Base-by-base conservation (phyloP, 2,797 vertebrate genomes). In the Carduelis carduelis region DNA sequence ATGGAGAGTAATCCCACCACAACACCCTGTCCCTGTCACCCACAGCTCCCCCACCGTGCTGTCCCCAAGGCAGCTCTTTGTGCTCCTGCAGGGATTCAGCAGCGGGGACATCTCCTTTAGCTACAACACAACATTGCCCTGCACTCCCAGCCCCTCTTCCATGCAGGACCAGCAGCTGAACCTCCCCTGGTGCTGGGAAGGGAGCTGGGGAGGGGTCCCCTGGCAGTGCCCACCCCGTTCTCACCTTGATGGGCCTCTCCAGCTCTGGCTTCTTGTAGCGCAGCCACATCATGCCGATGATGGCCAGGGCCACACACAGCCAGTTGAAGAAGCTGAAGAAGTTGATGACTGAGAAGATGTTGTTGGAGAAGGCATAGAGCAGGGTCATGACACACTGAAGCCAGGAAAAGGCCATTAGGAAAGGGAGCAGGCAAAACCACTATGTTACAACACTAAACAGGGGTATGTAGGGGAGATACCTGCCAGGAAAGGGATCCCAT, bases 281-380 rank as follows among this genome's bases (percentile, higher is more conserved):
- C 17, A 99, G 98, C 99, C 99, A 99, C 98, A 99, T 98, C 99
- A 99, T 99, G 11, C 99, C 99, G 0, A 99, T 19, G 95, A 99
- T 99, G 11, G 99, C 99, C 98, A 99, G 93, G 49, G 98, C 99
- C 86, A 99, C 99, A 5, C 99, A 99, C 21, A 99, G 98, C 99
- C 99, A 99, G 98, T 99, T 99, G 97, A 99, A 99, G 98, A 99
- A 99, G 97, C 99, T 99, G 98, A 99, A 99, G 98, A 99, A 99
- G 98, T 99, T 99, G 94, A 99, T 99, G 97, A 99, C 98, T 7
- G 99, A 99, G 98, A 98, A 99, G 89, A 99, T 99, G 97, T 99
- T 98, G 2, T 97, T 98, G 97, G 99, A 99, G 98, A 99, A 99
- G 93, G 99, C 99, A 6, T 99, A 99, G 23, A 99, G 98, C 91